Evolutionary conservation across 2,888 invertebrate species (phyloP), one percentile per base, ranked within the genome.

Genomic region (Drosophila rellima): DNA sequence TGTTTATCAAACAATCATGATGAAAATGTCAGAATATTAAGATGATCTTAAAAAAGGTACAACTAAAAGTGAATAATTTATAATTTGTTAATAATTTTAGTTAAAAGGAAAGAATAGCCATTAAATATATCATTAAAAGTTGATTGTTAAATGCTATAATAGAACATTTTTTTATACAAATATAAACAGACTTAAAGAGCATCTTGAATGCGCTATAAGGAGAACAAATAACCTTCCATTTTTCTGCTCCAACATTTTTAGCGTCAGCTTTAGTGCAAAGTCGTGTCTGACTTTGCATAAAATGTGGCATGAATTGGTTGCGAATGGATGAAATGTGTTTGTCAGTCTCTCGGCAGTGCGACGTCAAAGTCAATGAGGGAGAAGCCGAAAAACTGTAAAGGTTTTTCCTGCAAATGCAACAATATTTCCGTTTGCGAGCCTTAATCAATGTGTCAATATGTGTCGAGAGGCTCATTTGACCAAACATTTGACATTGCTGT

Each of bases 211-310:
- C 59, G 31, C 13, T 31, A 5, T 11, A 23, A 5, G 13, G 2
- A 13, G 3, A n/a, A 33, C n/a, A 26, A 20, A 45, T 13, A 17
- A 45, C 15, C 18, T 47, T 47, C 18, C 26, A n/a, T 37, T 29
- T 37, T 33, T 44, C 17, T 23, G 50, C 23, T 6, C 8, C 23
- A 35, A 18, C 20, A 11, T 37, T 18, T 35, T 23, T 17, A 11
- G 33, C 29, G 13, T 44, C 15, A 39, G 33, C 37, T 75, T 80
- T 85, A 83, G 85, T 85, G 86, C 82, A 82, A 82, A 83, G 54
- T 80, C 80, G 86, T 83, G 82, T 85, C 68, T 71, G 74, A 71
- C 73, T 85, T 86, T 76, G 86, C 83, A 83, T 83, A 80, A 78
- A 80, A 72, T 66, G 66, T 51, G 54, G 47, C 65, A 54, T 51